Conservation (phyloP, 2,888 invertebrate species). For the Liodrosophila aerea region DNA sequence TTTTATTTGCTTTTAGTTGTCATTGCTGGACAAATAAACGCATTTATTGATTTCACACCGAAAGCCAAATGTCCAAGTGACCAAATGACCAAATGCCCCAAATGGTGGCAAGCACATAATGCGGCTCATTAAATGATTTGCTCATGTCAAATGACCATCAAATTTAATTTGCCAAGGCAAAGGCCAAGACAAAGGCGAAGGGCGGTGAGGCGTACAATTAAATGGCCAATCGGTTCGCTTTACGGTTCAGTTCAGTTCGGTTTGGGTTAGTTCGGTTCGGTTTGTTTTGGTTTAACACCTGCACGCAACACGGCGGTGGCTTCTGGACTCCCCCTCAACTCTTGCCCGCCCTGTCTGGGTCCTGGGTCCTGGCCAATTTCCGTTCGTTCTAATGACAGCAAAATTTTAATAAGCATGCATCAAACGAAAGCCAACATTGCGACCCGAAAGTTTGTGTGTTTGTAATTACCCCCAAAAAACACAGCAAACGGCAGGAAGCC, state of each 20-base stretch:
- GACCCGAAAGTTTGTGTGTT: slow-evolving; percentile 39
- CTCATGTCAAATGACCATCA: slow-evolving; percentile 58
- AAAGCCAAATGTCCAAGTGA: slow-evolving; percentile 23
- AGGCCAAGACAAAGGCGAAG: slow-evolving; percentile 18
- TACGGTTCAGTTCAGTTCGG: not conserved
- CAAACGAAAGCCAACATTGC: slow-evolving; percentile 35
- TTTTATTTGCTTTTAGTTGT: not conserved
- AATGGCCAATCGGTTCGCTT: slow-evolving; percentile 23
- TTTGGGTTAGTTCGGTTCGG: not conserved
- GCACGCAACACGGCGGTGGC: slow-evolving; percentile 45
- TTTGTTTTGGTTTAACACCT: slow-evolving; percentile 42
- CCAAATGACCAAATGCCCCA: slow-evolving; percentile 15
- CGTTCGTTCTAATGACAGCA: slow-evolving; percentile 58
- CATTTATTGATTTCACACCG: slow-evolving; percentile 40
- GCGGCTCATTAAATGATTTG: slow-evolving; percentile 54
- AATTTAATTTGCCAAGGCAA: slow-evolving; percentile 59
- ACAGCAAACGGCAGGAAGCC: slow-evolving; percentile 33
- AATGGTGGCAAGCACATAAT: not conserved
- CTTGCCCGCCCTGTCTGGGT: not conserved
- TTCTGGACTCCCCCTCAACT: not conserved
- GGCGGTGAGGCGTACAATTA: slow-evolving; percentile 39
- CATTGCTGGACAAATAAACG: not conserved
- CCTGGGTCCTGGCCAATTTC: slow-evolving; percentile 44
- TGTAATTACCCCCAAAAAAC: slow-evolving; percentile 42
- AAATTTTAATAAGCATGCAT: slow-evolving; percentile 71